Percentiles rank a stretch among this genome's conserved stretches.
phyloP scores from a whole-genome alignment of 2,113 vertebrate genomes.

The Oryzias curvinotus region DNA sequence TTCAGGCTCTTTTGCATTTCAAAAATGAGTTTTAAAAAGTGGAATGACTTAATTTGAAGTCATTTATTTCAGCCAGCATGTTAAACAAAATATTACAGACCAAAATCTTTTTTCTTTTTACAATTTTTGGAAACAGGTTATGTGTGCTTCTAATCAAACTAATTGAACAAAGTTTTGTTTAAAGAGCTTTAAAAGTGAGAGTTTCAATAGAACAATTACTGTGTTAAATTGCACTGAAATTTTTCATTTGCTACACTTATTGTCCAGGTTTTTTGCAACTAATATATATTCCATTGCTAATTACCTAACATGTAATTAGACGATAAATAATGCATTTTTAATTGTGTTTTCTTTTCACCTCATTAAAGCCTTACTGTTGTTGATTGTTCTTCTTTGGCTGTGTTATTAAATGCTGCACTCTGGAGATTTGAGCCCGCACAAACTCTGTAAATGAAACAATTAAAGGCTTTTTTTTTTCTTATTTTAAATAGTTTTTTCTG shows the following conservation, averaged over 20 bases:
- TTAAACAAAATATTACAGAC: background rate
- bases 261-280: slow-evolving; percentile 16
- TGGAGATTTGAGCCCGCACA: slow-evolving; percentile 24
- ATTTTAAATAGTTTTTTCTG: no score
- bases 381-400: slow-evolving; percentile 44
- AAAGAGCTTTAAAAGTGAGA: background rate
- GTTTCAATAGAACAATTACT: background rate
- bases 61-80: slow-evolving; percentile 4
- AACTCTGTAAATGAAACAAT: background rate
- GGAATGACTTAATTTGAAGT: background rate
- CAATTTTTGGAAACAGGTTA: no score
- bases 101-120: no score
- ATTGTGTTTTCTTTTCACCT: slow-evolving; percentile 47
- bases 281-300: slow-evolving; percentile 21
- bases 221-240: background rate
- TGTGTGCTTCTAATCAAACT: no score
- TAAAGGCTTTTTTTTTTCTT: no score
- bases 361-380: slow-evolving; percentile 48
- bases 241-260: slow-evolving; percentile 10
- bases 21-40: background rate
- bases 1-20: slow-evolving; percentile 7
- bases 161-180: background rate
- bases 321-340: slow-evolving; percentile 55
- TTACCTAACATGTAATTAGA: slow-evolving; percentile 50
- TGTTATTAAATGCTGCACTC: slow-evolving; percentile 31